Evolutionary conservation across 2,113 vertebrate species (phyloP), one percentile per base, ranked within the genome.

Genomic region (Etheostoma cragini): DNA sequence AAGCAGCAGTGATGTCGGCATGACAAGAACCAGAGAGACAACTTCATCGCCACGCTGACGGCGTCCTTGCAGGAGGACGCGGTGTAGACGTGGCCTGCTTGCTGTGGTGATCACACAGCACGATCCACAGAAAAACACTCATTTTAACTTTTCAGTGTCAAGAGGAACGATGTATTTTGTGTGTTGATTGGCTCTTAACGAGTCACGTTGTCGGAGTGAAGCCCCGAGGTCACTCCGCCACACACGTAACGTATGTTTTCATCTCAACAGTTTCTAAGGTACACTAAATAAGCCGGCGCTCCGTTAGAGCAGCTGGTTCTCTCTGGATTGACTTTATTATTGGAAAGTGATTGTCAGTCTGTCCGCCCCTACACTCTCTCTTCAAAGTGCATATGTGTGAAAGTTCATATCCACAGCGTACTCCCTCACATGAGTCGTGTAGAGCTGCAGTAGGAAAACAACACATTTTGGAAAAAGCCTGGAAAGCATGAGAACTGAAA

Each of bases 21-120:
- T 96, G 96, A 94, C 95, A 95, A 95, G 91, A 95, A 95, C 95
- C 94, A 93, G 93, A 94, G 57, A n/a, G n/a, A n/a, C n/a, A n/a
- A 30, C 64, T 22, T 72, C 35, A 67, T 76, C 53, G 30, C 19
- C 0, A 11, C 33, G 47, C 56, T 50, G 52, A 52, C 17, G 63
- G 24, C 35, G 17, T 24, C 35, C 33, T 30, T 52, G 52, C 24
- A 58, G 61, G 17, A 52, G 38, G 46, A 49, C 38, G 15, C 19
- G 26, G n/a, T 46, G 1, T 13, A 58, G n/a, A 46, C 66, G 42
- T 11, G 90, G 19, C 90, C 89, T 83, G 93, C 92, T 94, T 91
- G 88, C 83, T 88, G 92, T 94, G 91, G 87, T 94, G 92, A 93
- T 93, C 92, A 88, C 62, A 66, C 60, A 76, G 87, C 89, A 91